phyloP scores from a whole-genome alignment of 2,113 vertebrate genomes.

The Amphiprion percula region DNA sequence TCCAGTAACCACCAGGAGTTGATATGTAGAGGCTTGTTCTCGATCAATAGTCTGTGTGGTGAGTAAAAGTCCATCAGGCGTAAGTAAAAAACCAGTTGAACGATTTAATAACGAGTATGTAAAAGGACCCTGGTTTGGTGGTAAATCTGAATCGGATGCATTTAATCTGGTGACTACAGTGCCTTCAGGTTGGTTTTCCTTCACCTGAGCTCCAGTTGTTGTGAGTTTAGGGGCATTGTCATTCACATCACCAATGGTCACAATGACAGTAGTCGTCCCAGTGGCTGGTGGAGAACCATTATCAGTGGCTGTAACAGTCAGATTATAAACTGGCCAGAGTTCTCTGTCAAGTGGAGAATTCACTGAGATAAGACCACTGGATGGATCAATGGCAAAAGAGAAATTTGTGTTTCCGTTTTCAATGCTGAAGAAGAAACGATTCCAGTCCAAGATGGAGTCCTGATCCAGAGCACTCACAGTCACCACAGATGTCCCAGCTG shows the following conservation, averaged over 20 bases:
- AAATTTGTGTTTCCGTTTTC: constrained; percentile 77
- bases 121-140: constrained; percentile 84
- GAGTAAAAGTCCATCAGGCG: constrained; percentile 80
- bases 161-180: constrained; percentile 76
- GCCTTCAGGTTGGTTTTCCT: constrained; percentile 83
- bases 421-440: constrained; percentile 76
- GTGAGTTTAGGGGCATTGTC: constrained; percentile 80
- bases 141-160: constrained; percentile 80
- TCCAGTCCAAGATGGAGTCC: constrained; percentile 79
- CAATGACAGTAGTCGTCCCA: constrained; percentile 75
- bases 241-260: constrained; percentile 80
- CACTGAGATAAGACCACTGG: constrained; percentile 76
- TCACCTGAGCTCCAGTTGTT: constrained; percentile 67
- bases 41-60: constrained; percentile 77
- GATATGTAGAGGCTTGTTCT: constrained; percentile 68
- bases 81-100: constrained; percentile 72
- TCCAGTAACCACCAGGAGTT: constrained; percentile 70
- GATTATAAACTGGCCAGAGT: constrained; percentile 79
- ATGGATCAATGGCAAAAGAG: constrained; percentile 78
- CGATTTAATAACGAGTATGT: constrained; percentile 78
- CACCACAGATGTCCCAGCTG: constrained; percentile 67
- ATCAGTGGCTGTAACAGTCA: constrained; percentile 81
- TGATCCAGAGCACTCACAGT: constrained; percentile 78
- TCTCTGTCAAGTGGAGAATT: constrained; percentile 82
- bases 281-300: constrained; percentile 78